Conservation (phyloP, 2,797 vertebrate genomes). For the Ficedula albicollis region DNA sequence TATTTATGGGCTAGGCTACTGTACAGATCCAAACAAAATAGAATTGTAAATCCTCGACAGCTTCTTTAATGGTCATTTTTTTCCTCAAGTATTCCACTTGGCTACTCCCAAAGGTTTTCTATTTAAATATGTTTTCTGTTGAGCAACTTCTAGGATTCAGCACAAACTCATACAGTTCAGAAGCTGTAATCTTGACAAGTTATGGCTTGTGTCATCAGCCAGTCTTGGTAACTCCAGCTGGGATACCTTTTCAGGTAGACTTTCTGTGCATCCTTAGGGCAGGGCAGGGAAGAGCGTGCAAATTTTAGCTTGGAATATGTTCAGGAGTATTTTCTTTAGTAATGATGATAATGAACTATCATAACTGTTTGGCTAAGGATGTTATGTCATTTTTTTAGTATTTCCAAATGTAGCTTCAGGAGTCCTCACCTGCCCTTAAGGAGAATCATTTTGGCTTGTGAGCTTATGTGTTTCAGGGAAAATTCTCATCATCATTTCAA, state of each 20-base stretch:
- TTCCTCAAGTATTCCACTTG: neutral
- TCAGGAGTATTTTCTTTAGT: neutral
- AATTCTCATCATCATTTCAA: neutral
- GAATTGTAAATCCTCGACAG: neutral
- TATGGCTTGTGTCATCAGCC: neutral
- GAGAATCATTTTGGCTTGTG: neutral
- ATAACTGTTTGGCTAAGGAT: neutral
- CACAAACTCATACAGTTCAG: neutral
- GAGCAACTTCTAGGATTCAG: neutral
- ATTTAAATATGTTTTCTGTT: neutral
- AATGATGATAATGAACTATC: neutral
- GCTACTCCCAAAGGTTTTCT: neutral
- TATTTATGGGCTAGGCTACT: neutral
- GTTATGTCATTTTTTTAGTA: neutral
- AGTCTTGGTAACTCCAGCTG: neutral
- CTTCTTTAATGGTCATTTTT: neutral
- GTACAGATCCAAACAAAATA: conserved; percentile 38
- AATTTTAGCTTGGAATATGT: neutral
- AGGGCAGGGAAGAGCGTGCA: neutral
- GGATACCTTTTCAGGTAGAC: neutral
- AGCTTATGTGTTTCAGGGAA: neutral
- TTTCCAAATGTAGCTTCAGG: neutral
- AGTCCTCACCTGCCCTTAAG: neutral
- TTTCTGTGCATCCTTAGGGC: neutral
- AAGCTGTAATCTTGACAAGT: neutral